phyloP scores from a whole-genome alignment of 2,888 invertebrate species.

The Pyralis farinalis region DNA sequence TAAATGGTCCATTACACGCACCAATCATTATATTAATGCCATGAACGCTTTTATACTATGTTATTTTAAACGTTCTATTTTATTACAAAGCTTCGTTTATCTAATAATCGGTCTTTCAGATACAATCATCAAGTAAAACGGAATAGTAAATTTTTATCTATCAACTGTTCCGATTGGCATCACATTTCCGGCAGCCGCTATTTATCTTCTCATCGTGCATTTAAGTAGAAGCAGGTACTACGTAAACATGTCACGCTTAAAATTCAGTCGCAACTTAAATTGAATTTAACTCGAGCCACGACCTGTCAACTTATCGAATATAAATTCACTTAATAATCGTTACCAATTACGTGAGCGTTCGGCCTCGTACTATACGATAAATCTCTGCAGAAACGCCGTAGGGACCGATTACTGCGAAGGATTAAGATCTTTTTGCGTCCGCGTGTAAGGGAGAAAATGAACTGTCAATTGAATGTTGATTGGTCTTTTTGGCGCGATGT shows the following conservation, averaged over 20 bases:
- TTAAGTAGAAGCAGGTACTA: constrained; percentile 35
- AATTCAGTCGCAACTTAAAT: constrained; percentile 50
- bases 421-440: constrained; percentile 61
- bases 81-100: not conserved
- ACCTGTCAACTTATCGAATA: constrained; percentile 68
- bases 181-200: constrained; percentile 23
- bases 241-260: constrained; percentile 54
- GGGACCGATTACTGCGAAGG: constrained; percentile 41
- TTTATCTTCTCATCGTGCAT: constrained; percentile 24
- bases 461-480: constrained; percentile 48
- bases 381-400: constrained; percentile 47
- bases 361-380: constrained; percentile 56
- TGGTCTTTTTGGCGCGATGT: constrained; percentile 37
- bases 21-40: constrained; percentile 14
- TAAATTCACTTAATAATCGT: constrained; percentile 73
- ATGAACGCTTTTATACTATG: too few relatives aligned
- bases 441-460: constrained; percentile 58
- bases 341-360: constrained; percentile 70
- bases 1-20: constrained; percentile 50
- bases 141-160: too few relatives aligned
- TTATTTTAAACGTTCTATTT: too few relatives aligned
- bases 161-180: constrained; percentile 2
- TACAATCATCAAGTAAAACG: too few relatives aligned
- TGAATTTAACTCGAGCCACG: constrained; percentile 56
- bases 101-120: not conserved